Conservation (phyloP, 2,113 vertebrate species). For the Laticauda colubrina region DNA sequence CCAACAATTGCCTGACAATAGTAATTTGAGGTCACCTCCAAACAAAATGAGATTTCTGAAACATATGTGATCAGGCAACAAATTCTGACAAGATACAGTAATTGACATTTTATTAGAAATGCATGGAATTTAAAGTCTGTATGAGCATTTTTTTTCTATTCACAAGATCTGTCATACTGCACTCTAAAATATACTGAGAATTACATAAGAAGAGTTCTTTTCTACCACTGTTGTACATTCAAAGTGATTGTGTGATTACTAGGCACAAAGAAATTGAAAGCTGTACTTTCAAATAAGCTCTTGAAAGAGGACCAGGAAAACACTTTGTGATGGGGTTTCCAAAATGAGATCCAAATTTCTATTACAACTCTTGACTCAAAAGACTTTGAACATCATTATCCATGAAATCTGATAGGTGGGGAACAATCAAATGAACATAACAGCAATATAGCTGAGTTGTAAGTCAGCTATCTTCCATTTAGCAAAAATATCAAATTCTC, state of each 20-base stretch:
- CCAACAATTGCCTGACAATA: constrained; percentile 16
- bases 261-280: constrained; percentile 2
- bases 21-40: constrained; percentile 30
- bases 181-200: constrained; percentile 3
- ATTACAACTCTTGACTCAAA: constrained; percentile 25
- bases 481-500: background rate
- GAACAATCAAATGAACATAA: constrained; percentile 31
- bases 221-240: background rate
- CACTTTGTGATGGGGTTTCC: background rate
- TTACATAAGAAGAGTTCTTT: background rate
- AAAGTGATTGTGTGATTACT: background rate
- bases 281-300: constrained; percentile 6
- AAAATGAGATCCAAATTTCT: constrained; percentile 15
- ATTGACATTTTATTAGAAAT: background rate
- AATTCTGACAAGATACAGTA: background rate
- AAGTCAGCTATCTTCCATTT: background rate
- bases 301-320: background rate
- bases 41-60: background rate
- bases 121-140: background rate
- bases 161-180: background rate
- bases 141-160: background rate
- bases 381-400: constrained; percentile 24
- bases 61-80: background rate
- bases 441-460: background rate
- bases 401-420: background rate